These are phyloP conservation scores for Nasonovia ribisnigri DNA, from an alignment of 2,888 invertebrate genomes.

Conservation along the genomic window DNA sequence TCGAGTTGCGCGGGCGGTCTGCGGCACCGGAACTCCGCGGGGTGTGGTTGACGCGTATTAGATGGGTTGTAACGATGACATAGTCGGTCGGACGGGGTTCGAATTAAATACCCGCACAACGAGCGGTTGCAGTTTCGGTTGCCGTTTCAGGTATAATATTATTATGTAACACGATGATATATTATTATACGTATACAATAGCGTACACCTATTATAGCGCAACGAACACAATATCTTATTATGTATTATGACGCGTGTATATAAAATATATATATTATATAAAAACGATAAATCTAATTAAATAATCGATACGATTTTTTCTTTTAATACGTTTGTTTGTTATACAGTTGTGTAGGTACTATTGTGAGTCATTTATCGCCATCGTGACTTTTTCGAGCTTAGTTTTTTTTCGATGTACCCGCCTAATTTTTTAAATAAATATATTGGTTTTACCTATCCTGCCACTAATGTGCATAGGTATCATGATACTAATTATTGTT, in stretches of 20 bases:
- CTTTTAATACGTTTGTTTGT: background rate
- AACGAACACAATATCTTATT: background rate
- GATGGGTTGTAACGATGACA: constrained; percentile 21
- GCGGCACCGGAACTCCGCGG: constrained; percentile 24
- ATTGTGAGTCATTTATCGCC: background rate
- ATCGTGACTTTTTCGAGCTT: background rate
- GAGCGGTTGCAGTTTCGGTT: background rate
- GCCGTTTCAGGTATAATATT: background rate
- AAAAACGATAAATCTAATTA: background rate
- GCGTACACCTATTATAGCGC: background rate
- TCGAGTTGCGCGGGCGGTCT: background rate
- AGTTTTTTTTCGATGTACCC: background rate
- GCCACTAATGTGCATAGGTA: no score
- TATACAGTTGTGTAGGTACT: background rate
- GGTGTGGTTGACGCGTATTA: constrained; percentile 26
- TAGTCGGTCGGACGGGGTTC: constrained; percentile 14
- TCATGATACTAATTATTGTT: background rate
- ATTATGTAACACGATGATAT: background rate
- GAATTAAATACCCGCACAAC: background rate
- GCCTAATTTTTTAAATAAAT: background rate
- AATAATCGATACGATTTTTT: background rate
- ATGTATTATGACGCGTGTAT: background rate
- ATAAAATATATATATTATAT: background rate
- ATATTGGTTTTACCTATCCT: background rate
- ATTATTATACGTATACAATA: background rate